phyloP scores from a whole-genome alignment of 1,140 invertebrate species.

The Pinna nobilis region DNA sequence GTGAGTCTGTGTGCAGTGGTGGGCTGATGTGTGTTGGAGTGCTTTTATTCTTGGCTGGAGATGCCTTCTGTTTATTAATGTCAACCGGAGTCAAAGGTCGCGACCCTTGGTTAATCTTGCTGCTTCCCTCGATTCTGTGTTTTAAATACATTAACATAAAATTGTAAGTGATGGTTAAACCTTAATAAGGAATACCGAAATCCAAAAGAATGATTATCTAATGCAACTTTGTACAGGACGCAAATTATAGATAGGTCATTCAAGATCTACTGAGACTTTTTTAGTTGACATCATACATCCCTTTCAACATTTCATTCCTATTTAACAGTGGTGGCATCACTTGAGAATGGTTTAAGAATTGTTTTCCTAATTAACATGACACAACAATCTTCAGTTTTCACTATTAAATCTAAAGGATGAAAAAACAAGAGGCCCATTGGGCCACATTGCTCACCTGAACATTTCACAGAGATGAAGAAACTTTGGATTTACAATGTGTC shows the following conservation, averaged over 20 bases:
- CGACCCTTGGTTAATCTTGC: conserved; percentile 43
- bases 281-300: too few relatives aligned
- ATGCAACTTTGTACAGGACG: neutral
- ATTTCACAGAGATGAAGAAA: too few relatives aligned
- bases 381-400: too few relatives aligned
- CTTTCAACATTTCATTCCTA: too few relatives aligned
- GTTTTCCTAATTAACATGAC: too few relatives aligned
- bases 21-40: conserved; percentile 40
- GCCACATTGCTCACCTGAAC: too few relatives aligned
- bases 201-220: neutral
- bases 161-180: neutral
- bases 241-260: neutral
- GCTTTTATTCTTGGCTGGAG: conserved; percentile 47
- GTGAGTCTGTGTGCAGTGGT: conserved; percentile 37
- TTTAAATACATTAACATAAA: conserved; percentile 5
- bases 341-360: too few relatives aligned
- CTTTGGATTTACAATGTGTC: too few relatives aligned
- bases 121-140: conserved; percentile 61
- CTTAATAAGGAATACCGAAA: neutral
- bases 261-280: too few relatives aligned
- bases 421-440: too few relatives aligned
- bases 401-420: too few relatives aligned
- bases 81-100: conserved; percentile 66
- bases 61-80: conserved; percentile 46
- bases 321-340: too few relatives aligned